phyloP scores from a whole-genome alignment of 2,888 invertebrate genomes.

The Lottia gigantea region DNA sequence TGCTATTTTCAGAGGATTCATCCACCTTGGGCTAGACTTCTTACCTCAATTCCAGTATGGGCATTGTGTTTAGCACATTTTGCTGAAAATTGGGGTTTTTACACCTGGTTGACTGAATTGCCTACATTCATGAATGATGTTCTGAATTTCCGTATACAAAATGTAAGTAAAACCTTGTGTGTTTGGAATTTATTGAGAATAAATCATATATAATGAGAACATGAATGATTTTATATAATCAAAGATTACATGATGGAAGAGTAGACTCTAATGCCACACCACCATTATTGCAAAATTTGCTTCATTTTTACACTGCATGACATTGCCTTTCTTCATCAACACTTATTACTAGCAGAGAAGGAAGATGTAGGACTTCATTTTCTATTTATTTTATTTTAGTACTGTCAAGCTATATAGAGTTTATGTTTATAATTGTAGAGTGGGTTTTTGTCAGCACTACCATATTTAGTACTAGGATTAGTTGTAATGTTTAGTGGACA shows the following conservation, averaged over 20 bases:
- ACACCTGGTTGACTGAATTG: conserved; percentile 70
- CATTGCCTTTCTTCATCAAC: no score
- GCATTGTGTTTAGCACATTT: conserved; percentile 69
- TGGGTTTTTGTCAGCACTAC: conserved; percentile 86
- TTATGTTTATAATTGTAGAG: conserved; percentile 71
- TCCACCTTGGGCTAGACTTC: conserved; percentile 68
- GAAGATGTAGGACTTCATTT: no score
- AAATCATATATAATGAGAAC: no score
- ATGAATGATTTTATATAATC: no score
- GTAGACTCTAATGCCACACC: no score
- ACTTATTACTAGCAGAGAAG: no score
- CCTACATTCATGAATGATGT: conserved; percentile 68
- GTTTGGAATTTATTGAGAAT: no score
- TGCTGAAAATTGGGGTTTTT: conserved; percentile 71
- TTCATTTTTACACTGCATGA: no score
- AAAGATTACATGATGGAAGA: no score
- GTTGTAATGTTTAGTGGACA: conserved; percentile 84
- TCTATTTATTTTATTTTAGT: no score
- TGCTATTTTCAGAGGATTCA: conserved; percentile 44
- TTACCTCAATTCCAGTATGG: conserved; percentile 68
- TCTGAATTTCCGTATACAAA: conserved; percentile 57
- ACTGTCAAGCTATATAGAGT: not conserved
- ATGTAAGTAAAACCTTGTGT: conserved; percentile 41
- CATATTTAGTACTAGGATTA: conserved; percentile 88
- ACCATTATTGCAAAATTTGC: no score